phyloP scores from a whole-genome alignment of 2,113 vertebrate genomes.

The Osmerus eperlanus region DNA sequence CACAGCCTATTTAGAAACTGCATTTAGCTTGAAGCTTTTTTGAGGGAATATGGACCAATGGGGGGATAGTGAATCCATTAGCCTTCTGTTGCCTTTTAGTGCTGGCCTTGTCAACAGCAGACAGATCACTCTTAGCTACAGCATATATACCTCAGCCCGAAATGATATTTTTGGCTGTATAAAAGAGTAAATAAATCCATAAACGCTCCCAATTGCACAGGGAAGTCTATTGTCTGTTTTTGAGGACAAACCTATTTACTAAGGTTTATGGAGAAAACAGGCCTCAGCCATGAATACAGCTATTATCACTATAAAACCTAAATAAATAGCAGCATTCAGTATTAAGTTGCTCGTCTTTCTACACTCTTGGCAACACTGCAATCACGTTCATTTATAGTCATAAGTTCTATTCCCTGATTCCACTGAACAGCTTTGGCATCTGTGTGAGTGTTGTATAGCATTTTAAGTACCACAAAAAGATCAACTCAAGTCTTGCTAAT shows the following conservation, averaged over 20 bases:
- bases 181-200: neutral
- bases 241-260: constrained; percentile 6
- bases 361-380: constrained; percentile 41
- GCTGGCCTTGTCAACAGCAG: neutral
- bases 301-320: constrained; percentile 23
- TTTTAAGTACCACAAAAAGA: constrained; percentile 31
- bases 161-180: too few relatives aligned
- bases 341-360: constrained; percentile 23
- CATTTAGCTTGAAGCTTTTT: neutral
- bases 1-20: neutral
- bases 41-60: neutral
- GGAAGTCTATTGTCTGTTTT: neutral
- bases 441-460: constrained; percentile 34
- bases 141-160: neutral
- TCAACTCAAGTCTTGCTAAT: constrained; percentile 46
- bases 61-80: neutral
- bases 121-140: neutral
- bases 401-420: constrained; percentile 42
- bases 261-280: constrained; percentile 13
- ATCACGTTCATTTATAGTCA: constrained; percentile 55
- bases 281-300: constrained; percentile 20
- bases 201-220: neutral
- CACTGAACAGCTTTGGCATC: constrained; percentile 49
- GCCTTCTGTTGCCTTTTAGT: neutral
- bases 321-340: constrained; percentile 20